Evolutionary conservation across 2,888 invertebrate genomes (phyloP).

Genomic region (Ormyrus rosae): DNA sequence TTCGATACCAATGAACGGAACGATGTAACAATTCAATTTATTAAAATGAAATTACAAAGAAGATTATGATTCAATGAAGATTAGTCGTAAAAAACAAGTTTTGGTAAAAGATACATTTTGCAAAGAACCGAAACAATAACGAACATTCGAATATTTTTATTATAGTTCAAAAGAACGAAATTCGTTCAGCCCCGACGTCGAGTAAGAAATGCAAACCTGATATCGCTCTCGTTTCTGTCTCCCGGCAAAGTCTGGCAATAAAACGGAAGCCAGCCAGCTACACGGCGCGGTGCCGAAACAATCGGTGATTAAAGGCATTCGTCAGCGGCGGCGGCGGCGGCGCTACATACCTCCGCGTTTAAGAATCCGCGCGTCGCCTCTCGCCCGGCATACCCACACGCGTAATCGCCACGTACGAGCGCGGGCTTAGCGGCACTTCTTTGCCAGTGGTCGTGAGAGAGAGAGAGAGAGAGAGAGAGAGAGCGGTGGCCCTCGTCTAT

Average conservation of each 20-base stretch:
- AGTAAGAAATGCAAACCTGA: too few species aligned
- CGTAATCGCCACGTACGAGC: not conserved
- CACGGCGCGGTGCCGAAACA: slow-evolving; percentile 21
- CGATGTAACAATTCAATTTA: too few species aligned
- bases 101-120: not conserved
- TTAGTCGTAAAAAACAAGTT: too few species aligned
- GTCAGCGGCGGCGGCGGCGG: not conserved
- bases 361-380: slow-evolving; percentile 16
- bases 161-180: too few species aligned
- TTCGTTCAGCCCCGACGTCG: too few species aligned
- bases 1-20: too few species aligned
- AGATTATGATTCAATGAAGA: too few species aligned
- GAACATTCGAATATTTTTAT: too few species aligned
- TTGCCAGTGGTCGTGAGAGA: not conserved
- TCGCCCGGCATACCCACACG: not conserved
- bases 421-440: not conserved
- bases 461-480: slow-evolving; percentile 8
- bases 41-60: too few species aligned
- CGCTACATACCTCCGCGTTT: not conserved
- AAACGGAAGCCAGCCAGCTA: slow-evolving; percentile 15
- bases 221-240: too few species aligned
- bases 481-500: slow-evolving; percentile 23
- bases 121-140: not conserved
- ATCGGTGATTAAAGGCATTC: slow-evolving; percentile 55
- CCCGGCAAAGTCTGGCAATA: slow-evolving; percentile 10